phyloP scores from a whole-genome alignment of 1,140 invertebrate species.

The Phthorimaea operculella region DNA sequence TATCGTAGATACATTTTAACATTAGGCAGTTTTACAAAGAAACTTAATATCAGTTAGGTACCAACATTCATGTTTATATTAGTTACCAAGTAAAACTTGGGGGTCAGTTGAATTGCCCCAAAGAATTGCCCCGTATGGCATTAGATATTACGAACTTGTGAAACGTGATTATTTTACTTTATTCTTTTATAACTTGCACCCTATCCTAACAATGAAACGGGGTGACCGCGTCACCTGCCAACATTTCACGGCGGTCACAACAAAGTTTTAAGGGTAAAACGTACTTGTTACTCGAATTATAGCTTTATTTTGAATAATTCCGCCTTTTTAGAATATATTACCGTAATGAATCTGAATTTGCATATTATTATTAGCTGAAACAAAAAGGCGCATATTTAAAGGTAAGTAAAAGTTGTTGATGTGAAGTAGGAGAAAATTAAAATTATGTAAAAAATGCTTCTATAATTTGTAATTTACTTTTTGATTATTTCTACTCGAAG shows the following conservation, averaged over 20 bases:
- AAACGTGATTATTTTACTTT: neutral
- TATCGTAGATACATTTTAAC: too few relatives aligned
- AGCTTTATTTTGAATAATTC: neutral
- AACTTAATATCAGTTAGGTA: too few relatives aligned
- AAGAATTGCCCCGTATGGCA: too few relatives aligned
- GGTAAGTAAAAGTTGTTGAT: neutral
- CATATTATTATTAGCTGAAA: too few relatives aligned
- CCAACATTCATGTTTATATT: too few relatives aligned
- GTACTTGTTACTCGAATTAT: neutral
- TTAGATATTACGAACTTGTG: neutral
- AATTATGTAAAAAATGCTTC: too few relatives aligned
- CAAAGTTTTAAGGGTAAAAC: neutral
- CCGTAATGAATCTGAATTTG: neutral
- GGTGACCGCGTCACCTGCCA: neutral
- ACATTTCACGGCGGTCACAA: neutral
- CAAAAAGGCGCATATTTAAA: too few relatives aligned
- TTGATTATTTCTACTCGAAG: too few relatives aligned
- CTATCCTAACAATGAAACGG: neutral
- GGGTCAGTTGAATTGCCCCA: neutral
- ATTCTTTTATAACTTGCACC: neutral
- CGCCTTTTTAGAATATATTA: neutral
- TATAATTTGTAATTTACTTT: too few relatives aligned
- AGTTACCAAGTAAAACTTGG: too few relatives aligned
- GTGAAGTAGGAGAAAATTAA: neutral
- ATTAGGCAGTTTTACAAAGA: too few relatives aligned